Conservation (phyloP, 2,888 invertebrate genomes). For the Pachymerium ferrugineum region DNA sequence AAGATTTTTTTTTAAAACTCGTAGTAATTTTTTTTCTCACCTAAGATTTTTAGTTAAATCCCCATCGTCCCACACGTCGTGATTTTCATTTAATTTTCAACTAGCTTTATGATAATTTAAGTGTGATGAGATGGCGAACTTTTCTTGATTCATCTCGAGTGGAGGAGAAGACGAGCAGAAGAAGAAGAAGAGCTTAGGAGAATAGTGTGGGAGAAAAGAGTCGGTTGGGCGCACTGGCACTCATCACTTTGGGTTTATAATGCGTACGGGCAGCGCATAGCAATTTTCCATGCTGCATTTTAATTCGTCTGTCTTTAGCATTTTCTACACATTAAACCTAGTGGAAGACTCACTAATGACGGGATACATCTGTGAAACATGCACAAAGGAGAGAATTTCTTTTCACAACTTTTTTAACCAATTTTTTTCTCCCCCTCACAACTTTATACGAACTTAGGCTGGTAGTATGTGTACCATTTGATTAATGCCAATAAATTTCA, state of each 20-base stretch:
- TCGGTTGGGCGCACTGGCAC: neutral
- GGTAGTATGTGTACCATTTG: no score
- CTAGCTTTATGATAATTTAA: constrained; percentile 10
- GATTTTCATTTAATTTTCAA: constrained; percentile 18
- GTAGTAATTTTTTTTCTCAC: neutral
- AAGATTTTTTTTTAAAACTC: neutral
- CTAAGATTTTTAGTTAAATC: neutral
- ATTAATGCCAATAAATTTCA: no score
- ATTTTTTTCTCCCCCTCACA: no score
- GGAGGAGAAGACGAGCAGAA: no score
- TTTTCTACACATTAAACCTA: constrained; percentile 6
- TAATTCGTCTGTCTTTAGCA: constrained; percentile 18
- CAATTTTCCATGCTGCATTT: constrained; percentile 18
- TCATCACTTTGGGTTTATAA: constrained; percentile 21
- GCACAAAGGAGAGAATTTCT: neutral
- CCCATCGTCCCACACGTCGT: neutral
- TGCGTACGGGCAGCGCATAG: neutral
- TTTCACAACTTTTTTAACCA: neutral
- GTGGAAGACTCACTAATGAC: constrained; percentile 18
- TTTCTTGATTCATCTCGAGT: constrained; percentile 7
- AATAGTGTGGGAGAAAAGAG: constrained; percentile 2
- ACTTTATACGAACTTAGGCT: no score
- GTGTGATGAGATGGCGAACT: constrained; percentile 18
- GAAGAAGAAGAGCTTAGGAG: neutral
- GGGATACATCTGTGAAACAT: constrained; percentile 14